These are phyloP conservation scores for Lerema accius DNA, from an alignment of 1,140 invertebrate species.

Conservation along the genomic window DNA sequence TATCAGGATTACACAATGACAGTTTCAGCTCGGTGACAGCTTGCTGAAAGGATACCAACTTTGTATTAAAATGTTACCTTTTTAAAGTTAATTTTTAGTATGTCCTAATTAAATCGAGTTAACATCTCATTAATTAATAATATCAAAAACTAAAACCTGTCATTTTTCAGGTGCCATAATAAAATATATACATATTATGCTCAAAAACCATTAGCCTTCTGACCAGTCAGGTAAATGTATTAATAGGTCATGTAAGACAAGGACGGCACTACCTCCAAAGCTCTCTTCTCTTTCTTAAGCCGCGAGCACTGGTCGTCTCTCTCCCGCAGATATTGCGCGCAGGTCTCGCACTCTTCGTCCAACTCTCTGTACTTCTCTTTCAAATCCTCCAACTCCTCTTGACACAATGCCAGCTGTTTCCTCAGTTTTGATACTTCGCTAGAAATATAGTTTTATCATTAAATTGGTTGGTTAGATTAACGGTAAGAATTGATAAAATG, in stretches of 20 bases:
- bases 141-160: too few species aligned
- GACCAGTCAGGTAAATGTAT: too few species aligned
- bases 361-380: slow-evolving; percentile 61
- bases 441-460: background rate
- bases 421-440: slow-evolving; percentile 53
- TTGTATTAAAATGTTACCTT: too few species aligned
- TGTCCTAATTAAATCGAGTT: too few species aligned
- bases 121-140: too few species aligned
- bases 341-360: slow-evolving; percentile 73
- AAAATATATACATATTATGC: too few species aligned
- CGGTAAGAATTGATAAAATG: too few species aligned
- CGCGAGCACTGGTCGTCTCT: slow-evolving; percentile 57
- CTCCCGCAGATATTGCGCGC: slow-evolving; percentile 61
- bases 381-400: slow-evolving; percentile 62
- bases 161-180: too few species aligned
- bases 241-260: too few species aligned
- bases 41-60: slow-evolving; percentile 52
- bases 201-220: too few species aligned
- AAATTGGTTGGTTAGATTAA: too few species aligned
- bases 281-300: slow-evolving; percentile 56
- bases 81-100: too few species aligned
- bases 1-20: slow-evolving; percentile 45
- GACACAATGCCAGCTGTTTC: slow-evolving; percentile 48
- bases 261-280: slow-evolving; percentile 53
- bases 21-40: slow-evolving; percentile 50